Evolutionary conservation across 2,797 vertebrate genomes (phyloP), one percentile per base, ranked within the genome.

Genomic region (Sandelia bainsii): DNA sequence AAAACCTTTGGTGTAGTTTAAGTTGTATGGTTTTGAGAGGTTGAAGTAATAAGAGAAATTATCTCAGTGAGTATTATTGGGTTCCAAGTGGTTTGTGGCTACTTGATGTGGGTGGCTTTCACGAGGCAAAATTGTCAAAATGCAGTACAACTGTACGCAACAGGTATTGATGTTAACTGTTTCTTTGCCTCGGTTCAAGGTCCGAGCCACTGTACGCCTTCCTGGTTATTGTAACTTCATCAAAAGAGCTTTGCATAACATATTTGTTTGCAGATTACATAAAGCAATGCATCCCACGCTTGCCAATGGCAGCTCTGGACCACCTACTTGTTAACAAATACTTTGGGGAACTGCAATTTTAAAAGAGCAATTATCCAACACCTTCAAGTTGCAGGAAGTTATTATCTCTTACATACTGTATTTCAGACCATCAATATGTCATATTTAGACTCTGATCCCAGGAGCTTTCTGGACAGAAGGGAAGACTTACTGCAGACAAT

Each of bases 221-320:
- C 48, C 51, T 62, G 62, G 80, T 69, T 19, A 70, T 70, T 34
- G 66, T 64, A 72, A 81, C 83, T 81, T 84, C 50, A 85, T 86
- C 77, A 84, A 78, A 84, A 80, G 76, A 75, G 78, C 85, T 90
- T 79, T 86, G 82, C 85, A 80, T 82, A 71, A 84, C 62, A 72
- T 77, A 72, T 81, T 87, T 83, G 70, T 87, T 90, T 82, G 72
- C 68, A 6, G 54, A 87, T 88, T 87, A 83, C 73, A 88, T 89
- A 86, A 90, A 86, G 75, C 48, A 25, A 6, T 7, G 20, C 84
- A 73, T 72, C 88, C 89, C 79, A 88, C 84, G 34, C 71, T 79
- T 72, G 49, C 62, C 72, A 62, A 53, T 62, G 54, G 69, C 75
- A 70, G 70, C 69, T 80, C 37, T 53, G 74, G 77, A 88, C 86